Conservation (phyloP, 2,113 vertebrate genomes). For the Oncorhynchus mykiss region DNA sequence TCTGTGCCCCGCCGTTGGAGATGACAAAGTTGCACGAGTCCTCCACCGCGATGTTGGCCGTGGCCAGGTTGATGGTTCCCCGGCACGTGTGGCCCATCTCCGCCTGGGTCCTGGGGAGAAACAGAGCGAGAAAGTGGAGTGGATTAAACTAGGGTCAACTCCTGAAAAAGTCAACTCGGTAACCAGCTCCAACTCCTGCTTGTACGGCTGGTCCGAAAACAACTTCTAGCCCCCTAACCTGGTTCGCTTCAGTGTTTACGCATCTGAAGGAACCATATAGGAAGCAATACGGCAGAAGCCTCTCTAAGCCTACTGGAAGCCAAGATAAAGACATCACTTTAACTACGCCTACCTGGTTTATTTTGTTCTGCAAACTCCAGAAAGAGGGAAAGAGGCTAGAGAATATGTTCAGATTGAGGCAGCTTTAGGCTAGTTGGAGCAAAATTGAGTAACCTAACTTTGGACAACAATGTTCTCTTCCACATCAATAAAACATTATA, state of each 20-base stretch:
- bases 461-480: not conserved
- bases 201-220: too few species aligned
- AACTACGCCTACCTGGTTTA: too few species aligned
- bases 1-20: constrained; percentile 94
- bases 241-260: too few species aligned
- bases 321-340: too few species aligned
- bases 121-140: too few species aligned
- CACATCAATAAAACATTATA: not conserved
- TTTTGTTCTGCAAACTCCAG: too few species aligned
- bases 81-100: constrained; percentile 97
- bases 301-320: too few species aligned
- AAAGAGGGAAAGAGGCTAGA: not conserved
- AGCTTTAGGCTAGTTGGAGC: not conserved
- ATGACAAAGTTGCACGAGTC: constrained; percentile 98
- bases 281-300: too few species aligned
- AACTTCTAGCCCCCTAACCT: too few species aligned
- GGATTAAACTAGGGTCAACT: not conserved
- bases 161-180: too few species aligned
- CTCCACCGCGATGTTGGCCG: constrained; percentile 92
- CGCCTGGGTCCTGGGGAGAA: constrained; percentile 82
- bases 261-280: too few species aligned
- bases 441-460: not conserved
- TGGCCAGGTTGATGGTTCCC: constrained; percentile 96
- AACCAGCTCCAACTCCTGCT: too few species aligned
- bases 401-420: not conserved